phyloP scores from a whole-genome alignment of 2,888 invertebrate genomes.

The Megastigmus dorsalis region DNA sequence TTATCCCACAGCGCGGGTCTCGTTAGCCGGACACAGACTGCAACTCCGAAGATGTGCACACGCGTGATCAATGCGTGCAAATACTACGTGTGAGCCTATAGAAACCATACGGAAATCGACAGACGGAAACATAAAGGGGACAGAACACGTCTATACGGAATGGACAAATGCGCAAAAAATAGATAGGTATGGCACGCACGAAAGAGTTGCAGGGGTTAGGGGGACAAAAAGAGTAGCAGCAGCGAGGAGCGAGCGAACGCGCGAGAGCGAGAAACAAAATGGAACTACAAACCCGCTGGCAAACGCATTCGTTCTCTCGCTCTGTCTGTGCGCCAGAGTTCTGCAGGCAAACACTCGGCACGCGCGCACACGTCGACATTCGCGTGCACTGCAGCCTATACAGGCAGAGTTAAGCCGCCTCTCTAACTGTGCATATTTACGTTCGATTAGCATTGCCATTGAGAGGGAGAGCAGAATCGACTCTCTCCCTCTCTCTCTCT shows the following conservation, averaged over 20 bases:
- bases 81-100: background rate
- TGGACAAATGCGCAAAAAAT: background rate
- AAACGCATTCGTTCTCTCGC: background rate
- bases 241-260: background rate
- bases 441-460: constrained; percentile 33
- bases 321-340: no score
- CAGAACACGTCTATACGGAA: background rate
- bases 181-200: no score
- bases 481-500: no score
- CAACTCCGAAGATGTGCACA: no score
- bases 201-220: no score
- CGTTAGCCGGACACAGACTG: no score
- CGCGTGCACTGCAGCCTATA: background rate
- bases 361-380: background rate
- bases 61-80: background rate
- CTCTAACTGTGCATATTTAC: constrained; percentile 10
- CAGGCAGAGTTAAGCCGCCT: no score
- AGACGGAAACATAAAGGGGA: background rate
- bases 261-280: background rate
- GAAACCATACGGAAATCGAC: no score
- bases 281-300: background rate
- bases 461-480: background rate
- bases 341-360: no score
- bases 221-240: background rate
- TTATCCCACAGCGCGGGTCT: no score